These are phyloP conservation scores for Manacus vitellinus DNA, from an alignment of 2,113 vertebrate species.

Conservation along the genomic window DNA sequence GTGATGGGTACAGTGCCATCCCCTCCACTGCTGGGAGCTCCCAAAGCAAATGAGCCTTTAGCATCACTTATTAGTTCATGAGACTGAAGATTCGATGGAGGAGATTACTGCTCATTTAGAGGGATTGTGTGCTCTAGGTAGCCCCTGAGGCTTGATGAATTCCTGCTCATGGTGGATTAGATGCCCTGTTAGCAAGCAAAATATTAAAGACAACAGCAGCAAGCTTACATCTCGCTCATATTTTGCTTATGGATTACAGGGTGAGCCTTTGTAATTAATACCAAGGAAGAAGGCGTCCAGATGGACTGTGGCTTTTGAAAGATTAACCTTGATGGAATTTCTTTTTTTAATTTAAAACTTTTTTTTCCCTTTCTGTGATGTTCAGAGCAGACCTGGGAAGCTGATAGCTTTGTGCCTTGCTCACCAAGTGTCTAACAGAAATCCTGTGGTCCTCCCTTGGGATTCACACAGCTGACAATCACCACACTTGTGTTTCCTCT, in stretches of 20 bases:
- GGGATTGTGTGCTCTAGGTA: neutral
- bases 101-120: constrained; percentile 54
- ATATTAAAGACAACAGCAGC: neutral
- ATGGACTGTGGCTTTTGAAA: constrained; percentile 10
- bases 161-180: constrained; percentile 7
- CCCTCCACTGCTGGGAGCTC: neutral
- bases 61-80: neutral
- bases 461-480: neutral
- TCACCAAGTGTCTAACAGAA: neutral
- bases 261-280: neutral
- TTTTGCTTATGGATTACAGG: neutral
- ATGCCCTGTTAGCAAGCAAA: constrained; percentile 9
- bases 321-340: constrained; percentile 27
- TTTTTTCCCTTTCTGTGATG: neutral
- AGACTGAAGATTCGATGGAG: neutral
- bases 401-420: neutral
- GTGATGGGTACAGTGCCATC: neutral
- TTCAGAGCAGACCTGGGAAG: neutral
- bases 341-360: constrained; percentile 18
- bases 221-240: neutral
- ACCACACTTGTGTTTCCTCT: neutral
- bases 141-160: neutral
- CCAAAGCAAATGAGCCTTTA: neutral
- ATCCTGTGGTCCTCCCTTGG: neutral
- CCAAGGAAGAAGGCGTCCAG: neutral